Conservation (phyloP, 2,113 vertebrate genomes). For the Brachirus orientalis region DNA sequence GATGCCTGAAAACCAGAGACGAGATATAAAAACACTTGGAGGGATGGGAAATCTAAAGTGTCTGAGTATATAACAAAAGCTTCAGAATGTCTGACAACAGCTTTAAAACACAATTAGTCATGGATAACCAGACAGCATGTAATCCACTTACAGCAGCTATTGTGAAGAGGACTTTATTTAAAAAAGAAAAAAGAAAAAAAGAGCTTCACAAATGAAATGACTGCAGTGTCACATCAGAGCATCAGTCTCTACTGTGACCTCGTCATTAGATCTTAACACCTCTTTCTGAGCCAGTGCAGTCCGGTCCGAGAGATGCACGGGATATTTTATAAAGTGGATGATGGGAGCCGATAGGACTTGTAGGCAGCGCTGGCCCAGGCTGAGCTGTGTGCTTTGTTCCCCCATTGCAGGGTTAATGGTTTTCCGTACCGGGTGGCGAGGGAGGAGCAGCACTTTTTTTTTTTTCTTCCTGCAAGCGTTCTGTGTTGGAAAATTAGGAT, state of each 20-base stretch:
- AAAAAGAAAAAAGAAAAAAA: conserved; percentile 1
- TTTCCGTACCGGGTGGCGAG: conserved; percentile 80
- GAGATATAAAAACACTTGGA: neutral
- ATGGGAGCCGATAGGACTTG: conserved; percentile 52
- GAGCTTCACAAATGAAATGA: conserved; percentile 12
- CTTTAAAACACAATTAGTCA: conserved; percentile 64
- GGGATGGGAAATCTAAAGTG: conserved; percentile 13
- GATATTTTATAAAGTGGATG: conserved; percentile 27
- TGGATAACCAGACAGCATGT: conserved; percentile 57
- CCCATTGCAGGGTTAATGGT: conserved; percentile 77
- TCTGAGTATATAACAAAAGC: conserved; percentile 48
- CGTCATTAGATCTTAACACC: neutral
- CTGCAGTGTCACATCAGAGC: too few species aligned
- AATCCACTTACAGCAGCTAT: conserved; percentile 65
- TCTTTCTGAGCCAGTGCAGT: neutral
- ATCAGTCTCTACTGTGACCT: conserved; percentile 3
- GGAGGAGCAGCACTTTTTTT: conserved; percentile 56
- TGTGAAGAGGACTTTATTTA: conserved; percentile 40
- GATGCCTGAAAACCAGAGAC: neutral
- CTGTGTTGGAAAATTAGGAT: conserved; percentile 82
- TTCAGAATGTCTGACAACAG: conserved; percentile 57
- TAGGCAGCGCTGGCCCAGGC: conserved; percentile 46
- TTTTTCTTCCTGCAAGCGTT: conserved; percentile 27
- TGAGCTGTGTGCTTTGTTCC: conserved; percentile 68
- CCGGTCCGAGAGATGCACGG: neutral